phyloP scores from a whole-genome alignment of 2,888 invertebrate genomes.

The Sarcophaga caerulescens region DNA sequence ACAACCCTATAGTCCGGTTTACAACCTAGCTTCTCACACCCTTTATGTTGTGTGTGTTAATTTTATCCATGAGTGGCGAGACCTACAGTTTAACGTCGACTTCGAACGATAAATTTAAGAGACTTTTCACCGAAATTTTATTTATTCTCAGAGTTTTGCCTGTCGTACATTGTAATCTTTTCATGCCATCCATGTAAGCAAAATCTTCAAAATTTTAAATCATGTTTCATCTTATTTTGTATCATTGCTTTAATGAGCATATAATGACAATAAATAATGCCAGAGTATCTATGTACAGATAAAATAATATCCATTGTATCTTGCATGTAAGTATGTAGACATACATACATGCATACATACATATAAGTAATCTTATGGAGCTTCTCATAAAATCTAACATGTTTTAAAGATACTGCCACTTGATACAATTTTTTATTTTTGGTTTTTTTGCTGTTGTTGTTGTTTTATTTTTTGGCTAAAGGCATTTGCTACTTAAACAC shows the following conservation, averaged over 20 bases:
- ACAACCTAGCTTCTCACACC: no score
- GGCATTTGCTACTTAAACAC: conserved; percentile 67
- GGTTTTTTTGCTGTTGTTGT: not conserved
- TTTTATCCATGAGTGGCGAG: no score
- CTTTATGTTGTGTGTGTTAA: no score
- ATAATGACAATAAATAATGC: conserved; percentile 54
- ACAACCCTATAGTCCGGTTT: no score
- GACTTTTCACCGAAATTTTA: no score
- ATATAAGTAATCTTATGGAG: not conserved
- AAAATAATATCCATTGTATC: not conserved
- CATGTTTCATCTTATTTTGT: not conserved
- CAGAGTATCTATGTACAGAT: conserved; percentile 19
- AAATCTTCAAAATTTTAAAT: not conserved
- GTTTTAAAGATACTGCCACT: conserved; percentile 33
- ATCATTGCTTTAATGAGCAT: conserved; percentile 30
- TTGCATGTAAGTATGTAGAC: not conserved
- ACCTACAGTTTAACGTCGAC: no score
- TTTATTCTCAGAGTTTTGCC: no score
- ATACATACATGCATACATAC: conserved; percentile 13
- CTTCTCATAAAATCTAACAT: conserved; percentile 24
- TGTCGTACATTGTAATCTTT: no score
- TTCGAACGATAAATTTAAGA: no score
- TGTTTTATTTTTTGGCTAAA: conserved; percentile 21
- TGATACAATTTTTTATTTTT: conserved; percentile 9
- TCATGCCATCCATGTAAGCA: not conserved